These are phyloP conservation scores for Lytechinus variegatus DNA, from an alignment of 35 echinoderm and acorn worm genomes.

Conservation along the genomic window DNA sequence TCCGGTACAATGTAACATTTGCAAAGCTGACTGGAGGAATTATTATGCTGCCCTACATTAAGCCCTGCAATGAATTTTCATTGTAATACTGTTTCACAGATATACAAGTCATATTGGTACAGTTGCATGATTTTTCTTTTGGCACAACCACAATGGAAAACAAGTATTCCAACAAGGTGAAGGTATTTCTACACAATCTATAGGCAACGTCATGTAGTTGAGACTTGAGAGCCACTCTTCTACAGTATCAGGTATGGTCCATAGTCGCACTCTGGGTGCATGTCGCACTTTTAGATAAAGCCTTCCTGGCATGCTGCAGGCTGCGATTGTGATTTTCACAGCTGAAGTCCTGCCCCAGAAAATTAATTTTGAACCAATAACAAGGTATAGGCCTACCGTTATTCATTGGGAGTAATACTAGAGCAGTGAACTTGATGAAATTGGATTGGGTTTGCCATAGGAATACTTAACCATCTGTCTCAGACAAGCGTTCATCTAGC, in stretches of 20 bases:
- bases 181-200: not conserved
- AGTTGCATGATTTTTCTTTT: not conserved
- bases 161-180: not conserved
- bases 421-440: not conserved
- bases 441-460: not conserved
- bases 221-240: not conserved
- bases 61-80: conserved; percentile 10
- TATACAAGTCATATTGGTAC: conserved; percentile 19
- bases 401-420: not conserved
- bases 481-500: not conserved
- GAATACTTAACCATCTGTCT: not conserved
- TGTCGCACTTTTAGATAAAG: not conserved
- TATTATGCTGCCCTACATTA: not conserved
- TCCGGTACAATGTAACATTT: not conserved
- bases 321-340: not conserved
- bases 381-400: not conserved
- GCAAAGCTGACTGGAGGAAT: not conserved
- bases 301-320: not conserved
- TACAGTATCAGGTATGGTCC: not conserved
- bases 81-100: not conserved
- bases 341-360: not conserved
- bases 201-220: not conserved
- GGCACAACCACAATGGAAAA: not conserved
- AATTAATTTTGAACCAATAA: conserved; percentile 7
- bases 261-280: too few relatives aligned